Percentiles rank a stretch among this genome's conserved stretches.
Evolutionary conservation across 2,113 vertebrate genomes (phyloP).

Genomic region (Panthera tigris): DNA sequence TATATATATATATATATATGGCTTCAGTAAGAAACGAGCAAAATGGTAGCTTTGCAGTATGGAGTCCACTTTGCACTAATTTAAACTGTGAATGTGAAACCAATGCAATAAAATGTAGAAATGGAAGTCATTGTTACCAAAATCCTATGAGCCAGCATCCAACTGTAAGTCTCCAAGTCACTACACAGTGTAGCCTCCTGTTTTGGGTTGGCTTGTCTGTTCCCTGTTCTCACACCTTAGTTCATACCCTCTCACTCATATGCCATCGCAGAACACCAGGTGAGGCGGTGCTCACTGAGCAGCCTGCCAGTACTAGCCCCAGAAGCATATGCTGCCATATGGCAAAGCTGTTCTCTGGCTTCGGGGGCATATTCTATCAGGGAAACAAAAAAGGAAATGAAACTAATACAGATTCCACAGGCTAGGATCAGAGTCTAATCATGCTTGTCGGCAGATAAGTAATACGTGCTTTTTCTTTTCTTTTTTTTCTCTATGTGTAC

Average conservation of each 20-base stretch:
- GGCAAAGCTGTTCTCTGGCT: not conserved
- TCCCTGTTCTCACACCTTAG: not conserved
- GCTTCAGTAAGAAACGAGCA: not conserved
- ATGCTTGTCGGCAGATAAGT: not conserved
- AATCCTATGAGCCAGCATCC: not conserved
- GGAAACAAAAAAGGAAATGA: not conserved
- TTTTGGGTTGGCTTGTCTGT: not conserved
- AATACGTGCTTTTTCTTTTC: not conserved
- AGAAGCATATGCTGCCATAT: fast-evolving
- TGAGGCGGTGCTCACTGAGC: not conserved
- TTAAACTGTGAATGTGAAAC: not conserved
- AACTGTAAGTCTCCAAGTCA: not conserved
- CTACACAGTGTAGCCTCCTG: fast-evolving
- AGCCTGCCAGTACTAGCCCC: not conserved
- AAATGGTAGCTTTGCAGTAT: not conserved
- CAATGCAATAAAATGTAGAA: not conserved
- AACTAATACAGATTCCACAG: not conserved
- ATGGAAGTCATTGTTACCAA: not conserved
- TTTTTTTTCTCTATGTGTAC: not conserved
- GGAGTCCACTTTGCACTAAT: not conserved
- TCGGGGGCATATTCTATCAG: not conserved
- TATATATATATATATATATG: not conserved
- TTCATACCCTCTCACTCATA: not conserved
- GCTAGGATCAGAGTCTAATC: not conserved
- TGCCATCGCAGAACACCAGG: fast-evolving